These are phyloP conservation scores for Coracias cyanogaster DNA, from an alignment of 2,797 vertebrate genomes.

Conservation along the genomic window DNA sequence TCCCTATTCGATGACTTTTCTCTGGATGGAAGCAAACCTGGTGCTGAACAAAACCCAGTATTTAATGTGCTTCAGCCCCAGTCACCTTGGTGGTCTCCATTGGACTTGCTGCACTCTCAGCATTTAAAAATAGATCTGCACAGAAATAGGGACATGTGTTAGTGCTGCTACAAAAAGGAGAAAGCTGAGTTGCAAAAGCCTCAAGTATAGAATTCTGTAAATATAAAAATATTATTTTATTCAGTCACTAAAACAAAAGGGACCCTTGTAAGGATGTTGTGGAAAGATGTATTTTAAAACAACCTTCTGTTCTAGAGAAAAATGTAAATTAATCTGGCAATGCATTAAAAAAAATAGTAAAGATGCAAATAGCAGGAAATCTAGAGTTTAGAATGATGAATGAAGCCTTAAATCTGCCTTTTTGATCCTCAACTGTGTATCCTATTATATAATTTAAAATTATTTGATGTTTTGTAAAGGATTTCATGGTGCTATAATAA, in stretches of 20 bases:
- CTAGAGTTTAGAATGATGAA: background rate
- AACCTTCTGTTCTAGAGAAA: background rate
- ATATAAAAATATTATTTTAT: background rate
- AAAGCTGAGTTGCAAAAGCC: background rate
- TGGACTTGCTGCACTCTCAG: background rate
- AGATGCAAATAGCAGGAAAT: background rate
- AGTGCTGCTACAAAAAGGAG: background rate
- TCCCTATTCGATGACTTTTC: background rate
- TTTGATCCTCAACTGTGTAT: background rate
- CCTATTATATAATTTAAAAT: background rate
- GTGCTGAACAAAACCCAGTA: background rate
- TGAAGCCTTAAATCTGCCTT: background rate
- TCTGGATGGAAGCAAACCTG: background rate
- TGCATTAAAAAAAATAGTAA: background rate
- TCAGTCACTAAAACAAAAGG: background rate
- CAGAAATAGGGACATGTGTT: background rate
- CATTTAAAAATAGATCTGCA: background rate
- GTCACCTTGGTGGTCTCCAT: background rate
- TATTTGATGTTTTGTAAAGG: background rate
- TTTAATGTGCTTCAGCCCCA: background rate
- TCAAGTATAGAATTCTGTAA: background rate
- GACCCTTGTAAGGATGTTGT: background rate
- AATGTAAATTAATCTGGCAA: background rate
- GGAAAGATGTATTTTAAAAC: background rate
- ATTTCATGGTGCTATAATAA: background rate